Base-by-base conservation (phyloP, 2,888 invertebrate species). In the Formica aserva region DNA sequence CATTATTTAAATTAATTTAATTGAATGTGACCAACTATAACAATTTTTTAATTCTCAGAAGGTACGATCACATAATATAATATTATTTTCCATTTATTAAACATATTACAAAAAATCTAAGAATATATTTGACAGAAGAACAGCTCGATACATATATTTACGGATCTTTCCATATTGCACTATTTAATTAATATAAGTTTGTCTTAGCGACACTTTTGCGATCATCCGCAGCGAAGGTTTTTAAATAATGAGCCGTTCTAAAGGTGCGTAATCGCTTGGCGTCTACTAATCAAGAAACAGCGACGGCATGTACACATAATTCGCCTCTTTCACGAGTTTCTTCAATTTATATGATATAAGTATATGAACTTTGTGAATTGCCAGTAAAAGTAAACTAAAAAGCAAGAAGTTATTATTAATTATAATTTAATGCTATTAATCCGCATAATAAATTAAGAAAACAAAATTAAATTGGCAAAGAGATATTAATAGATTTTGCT, bases 161-260 rank as follows among this genome's bases (percentile, higher is more conserved):
- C 29, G 9, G 29, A 6, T 55, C 9, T 69, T 67, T 77, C 38
- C 13, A 52, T 5, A 38, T 57, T 67, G 38, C 41, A 55, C 26
- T 77, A 29, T 57, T 77, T 77, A 77, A 77, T 77, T 77, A 77
- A 77, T 57, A 69, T 32, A 77, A 77, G 77, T 77, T 69, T 69
- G 57, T 67, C n/a, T 41, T 41, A 77, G 29, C 38, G 55, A 52
- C n/a, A 77, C 69, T 77, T 77, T 57, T 29, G 41, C 57, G 69
- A 77, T 77, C n/a, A 29, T 55, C 69, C 41, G 55, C 55, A 29
- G 67, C 15, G 5, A 41, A 22, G 55, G 18, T 77, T 77, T 77
- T 77, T 77, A 77, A 77, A 69, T 77, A 77, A 77, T 69, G 69
- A 77, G 38, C 26, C 52, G 35, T 45, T 77, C 57, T 69, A 69